Conservation (phyloP, 2,888 invertebrate species). For the Nasonovia ribisnigri region DNA sequence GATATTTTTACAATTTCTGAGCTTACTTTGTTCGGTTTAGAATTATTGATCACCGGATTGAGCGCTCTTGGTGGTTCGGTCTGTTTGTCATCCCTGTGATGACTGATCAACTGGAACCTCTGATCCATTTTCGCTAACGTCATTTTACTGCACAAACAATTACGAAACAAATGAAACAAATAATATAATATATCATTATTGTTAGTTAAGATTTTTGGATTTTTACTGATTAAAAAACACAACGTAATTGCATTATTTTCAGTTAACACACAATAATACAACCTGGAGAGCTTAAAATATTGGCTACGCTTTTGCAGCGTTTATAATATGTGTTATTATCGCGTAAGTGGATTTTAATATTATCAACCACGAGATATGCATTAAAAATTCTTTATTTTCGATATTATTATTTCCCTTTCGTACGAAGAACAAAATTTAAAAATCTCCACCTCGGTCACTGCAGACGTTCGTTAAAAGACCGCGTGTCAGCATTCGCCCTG, state of each 20-base stretch:
- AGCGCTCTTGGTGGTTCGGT: slow-evolving; percentile 54
- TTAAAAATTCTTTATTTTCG: no score
- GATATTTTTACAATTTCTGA: not conserved
- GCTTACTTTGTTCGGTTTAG: slow-evolving; percentile 61
- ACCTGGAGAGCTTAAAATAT: not conserved
- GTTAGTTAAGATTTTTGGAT: not conserved
- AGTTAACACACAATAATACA: not conserved
- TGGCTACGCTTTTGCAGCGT: not conserved
- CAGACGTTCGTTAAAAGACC: not conserved
- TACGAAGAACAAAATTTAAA: not conserved
- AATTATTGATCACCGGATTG: slow-evolving; percentile 57
- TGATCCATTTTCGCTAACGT: slow-evolving; percentile 61
- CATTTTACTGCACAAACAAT: slow-evolving; percentile 46
- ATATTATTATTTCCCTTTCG: not conserved
- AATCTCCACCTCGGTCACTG: not conserved
- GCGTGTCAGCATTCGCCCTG: not conserved
- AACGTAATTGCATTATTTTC: not conserved
- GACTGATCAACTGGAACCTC: slow-evolving; percentile 59
- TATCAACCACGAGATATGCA: not conserved
- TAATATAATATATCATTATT: not conserved
- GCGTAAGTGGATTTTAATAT: not conserved
- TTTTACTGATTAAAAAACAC: not conserved
- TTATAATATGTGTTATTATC: not conserved
- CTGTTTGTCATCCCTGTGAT: slow-evolving; percentile 57
- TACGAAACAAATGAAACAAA: not conserved